Conservation (phyloP, 2,888 invertebrate species). For the Meganola albula region DNA sequence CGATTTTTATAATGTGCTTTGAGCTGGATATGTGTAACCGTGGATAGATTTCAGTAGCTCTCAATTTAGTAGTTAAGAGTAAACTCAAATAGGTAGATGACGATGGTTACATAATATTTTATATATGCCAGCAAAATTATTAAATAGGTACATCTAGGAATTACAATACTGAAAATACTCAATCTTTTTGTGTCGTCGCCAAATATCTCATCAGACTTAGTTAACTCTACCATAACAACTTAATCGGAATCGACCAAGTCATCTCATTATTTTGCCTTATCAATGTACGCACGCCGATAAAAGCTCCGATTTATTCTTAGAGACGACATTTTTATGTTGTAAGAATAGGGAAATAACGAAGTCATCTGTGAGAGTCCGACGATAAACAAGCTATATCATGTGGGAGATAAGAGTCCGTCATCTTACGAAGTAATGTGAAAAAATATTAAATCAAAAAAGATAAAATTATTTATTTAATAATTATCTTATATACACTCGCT, state of each 20-base stretch:
- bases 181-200: conserved; percentile 23
- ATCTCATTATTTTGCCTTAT: conserved; percentile 70
- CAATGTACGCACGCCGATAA: conserved; percentile 63
- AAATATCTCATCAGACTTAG: conserved; percentile 37
- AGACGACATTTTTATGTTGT: conserved; percentile 72
- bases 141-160: conserved; percentile 13
- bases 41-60: no score
- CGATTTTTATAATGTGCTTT: conserved; percentile 15
- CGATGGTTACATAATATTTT: conserved; percentile 30
- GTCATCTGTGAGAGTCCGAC: conserved; percentile 67
- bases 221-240: conserved; percentile 57
- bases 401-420: conserved; percentile 53
- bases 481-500: no score
- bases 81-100: conserved; percentile 42
- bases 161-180: conserved; percentile 22
- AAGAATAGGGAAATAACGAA: conserved; percentile 73
- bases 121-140: no score
- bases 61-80: no score
- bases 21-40: no score
- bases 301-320: conserved; percentile 59
- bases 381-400: conserved; percentile 67
- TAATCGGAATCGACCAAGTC: conserved; percentile 62
- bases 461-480: no score
- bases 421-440: conserved; percentile 48
- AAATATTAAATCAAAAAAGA: no score